Percentiles rank a stretch among this genome's conserved stretches.
phyloP scores from a whole-genome alignment of 2,888 invertebrate genomes.

The Catonia carolina region DNA sequence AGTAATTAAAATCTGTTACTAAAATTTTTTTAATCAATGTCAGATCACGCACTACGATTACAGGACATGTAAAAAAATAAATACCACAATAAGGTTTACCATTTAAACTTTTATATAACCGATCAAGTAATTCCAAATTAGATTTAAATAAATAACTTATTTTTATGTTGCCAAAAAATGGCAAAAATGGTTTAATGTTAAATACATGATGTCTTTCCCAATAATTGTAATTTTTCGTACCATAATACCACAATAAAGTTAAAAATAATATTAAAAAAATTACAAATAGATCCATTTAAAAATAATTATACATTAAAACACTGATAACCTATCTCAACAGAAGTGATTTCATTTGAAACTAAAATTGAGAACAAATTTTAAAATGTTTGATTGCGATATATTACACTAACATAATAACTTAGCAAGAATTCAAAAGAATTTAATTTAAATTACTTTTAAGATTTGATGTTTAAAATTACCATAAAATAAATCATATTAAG shows the following conservation, averaged over 20 bases:
- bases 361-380: no score
- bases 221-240: not conserved
- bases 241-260: not conserved
- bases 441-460: no score
- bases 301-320: no score
- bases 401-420: no score
- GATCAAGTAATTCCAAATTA: not conserved
- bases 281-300: no score
- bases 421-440: no score
- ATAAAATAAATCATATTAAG: no score
- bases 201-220: not conserved
- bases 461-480: no score
- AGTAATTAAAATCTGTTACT: not conserved
- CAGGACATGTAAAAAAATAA: not conserved
- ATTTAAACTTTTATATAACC: not conserved
- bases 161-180: constrained; percentile 3
- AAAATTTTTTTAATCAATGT: not conserved
- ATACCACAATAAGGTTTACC: not conserved
- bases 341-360: no score
- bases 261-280: no score
- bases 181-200: not conserved
- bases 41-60: not conserved
- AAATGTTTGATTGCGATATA: no score
- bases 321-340: no score
- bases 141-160: not conserved